Evolutionary conservation across 2,113 vertebrate genomes (phyloP), one percentile per base, ranked within the genome.

Genomic region (Anguilla japonica): DNA sequence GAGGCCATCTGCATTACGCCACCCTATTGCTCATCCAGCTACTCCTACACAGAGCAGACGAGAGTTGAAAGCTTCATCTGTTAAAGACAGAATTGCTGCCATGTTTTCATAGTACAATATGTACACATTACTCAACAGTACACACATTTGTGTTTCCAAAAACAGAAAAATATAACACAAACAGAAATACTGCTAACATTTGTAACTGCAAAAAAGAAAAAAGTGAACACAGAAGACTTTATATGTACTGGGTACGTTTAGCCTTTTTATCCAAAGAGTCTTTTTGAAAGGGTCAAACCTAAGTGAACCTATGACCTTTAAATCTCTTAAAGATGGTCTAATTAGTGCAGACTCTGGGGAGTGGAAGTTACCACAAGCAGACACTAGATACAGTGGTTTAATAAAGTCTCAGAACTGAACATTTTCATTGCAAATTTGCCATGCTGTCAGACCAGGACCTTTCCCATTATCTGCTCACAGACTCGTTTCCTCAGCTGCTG

Each of bases 41-140:
- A 14, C 43, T 82, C 81, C 81, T 53, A 56, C 41, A 82, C 79
- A 75, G n/a, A 75, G 71, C 71, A 75, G n/a, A 13, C 71, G 13
- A 29, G 71, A 75, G 71, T 75, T 34, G n/a, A 75, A 75, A n/a
- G 71, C 26, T 75, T 29, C 71, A 75, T 75, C 71, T 75, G 71
- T 75, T 13, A 34, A n/a, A n/a, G 26, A 75, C 9, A 14, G 71
- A 34, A 26, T 26, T 13, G 71, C 71, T 75, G 71, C 71, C 71
- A 75, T 75, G 71, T 29, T 75, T n/a, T 14, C 11, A 8, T 34
- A 29, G 71, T 34, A 29, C 71, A n/a, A 34, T 75, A 75, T 75
- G 71, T 75, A 13, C n/a, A 34, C 26, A 26, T 13, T n/a, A 71
- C 26, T 71, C 63, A 71, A 71, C 63, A 71, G 26, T 34, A 67